Conservation (phyloP, 2,797 vertebrate species). For the Iguana delicatissima region DNA sequence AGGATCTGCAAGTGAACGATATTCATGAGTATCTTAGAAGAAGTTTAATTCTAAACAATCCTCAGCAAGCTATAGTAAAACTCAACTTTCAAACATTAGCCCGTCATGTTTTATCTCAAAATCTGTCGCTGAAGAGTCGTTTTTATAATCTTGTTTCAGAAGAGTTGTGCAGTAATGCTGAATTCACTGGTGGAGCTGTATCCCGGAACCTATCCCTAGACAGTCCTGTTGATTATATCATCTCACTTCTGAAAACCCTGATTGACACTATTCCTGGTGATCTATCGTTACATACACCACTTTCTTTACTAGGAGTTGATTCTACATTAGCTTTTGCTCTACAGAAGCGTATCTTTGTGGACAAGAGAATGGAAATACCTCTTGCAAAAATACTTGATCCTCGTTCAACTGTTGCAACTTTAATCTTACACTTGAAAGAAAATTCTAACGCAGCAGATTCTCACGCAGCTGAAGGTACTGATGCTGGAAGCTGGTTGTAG, state of each 20-base stretch:
- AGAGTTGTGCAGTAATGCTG: conserved; percentile 66
- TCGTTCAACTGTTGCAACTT: conserved; percentile 77
- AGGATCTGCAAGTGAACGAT: conserved; percentile 82
- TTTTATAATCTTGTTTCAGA: conserved; percentile 74
- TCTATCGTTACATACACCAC: conserved; percentile 76
- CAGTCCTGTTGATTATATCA: conserved; percentile 79
- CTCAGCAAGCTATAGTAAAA: conserved; percentile 84
- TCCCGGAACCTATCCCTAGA: conserved; percentile 29
- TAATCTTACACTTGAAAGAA: conserved; percentile 78
- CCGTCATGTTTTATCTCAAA: conserved; percentile 76
- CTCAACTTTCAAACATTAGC: conserved; percentile 82
- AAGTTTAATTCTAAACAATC: conserved; percentile 82
- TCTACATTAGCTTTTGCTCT: conserved; percentile 90
- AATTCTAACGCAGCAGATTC: neutral
- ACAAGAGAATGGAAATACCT: conserved; percentile 83
- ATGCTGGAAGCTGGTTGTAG: conserved; percentile 43
- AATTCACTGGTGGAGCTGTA: conserved; percentile 28
- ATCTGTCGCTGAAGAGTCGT: conserved; percentile 74
- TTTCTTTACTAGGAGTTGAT: conserved; percentile 84
- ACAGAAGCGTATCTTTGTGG: conserved; percentile 84
- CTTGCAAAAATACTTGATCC: conserved; percentile 86
- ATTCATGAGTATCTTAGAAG: conserved; percentile 84
- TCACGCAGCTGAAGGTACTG: neutral
- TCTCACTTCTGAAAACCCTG: conserved; percentile 78
- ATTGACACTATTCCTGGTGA: conserved; percentile 70